Percentiles rank a stretch among this genome's conserved stretches.
Conservation (phyloP, 2,113 vertebrate species). For the Laticauda laticaudata region DNA sequence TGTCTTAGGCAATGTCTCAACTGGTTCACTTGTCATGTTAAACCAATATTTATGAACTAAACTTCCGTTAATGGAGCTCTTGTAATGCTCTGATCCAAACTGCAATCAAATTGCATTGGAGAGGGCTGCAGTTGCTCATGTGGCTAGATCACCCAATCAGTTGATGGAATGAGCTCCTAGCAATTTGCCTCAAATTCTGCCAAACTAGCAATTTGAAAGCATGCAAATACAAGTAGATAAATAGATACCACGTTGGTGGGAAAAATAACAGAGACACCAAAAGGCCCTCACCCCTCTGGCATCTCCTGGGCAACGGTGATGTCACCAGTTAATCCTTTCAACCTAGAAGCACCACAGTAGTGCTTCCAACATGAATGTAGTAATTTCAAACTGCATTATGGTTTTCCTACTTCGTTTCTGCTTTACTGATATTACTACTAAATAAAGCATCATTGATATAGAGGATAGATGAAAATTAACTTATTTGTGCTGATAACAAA, state of each 20-base stretch:
- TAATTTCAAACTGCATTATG: neutral
- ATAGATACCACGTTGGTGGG: neutral
- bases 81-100: neutral
- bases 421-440: neutral
- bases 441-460: neutral
- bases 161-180: neutral
- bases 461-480: neutral
- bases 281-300: no score
- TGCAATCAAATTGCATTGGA: neutral
- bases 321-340: neutral
- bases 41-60: neutral
- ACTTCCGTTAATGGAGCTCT: neutral
- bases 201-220: neutral
- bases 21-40: neutral
- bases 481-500: neutral
- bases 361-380: neutral
- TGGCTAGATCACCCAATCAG: no score
- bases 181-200: neutral
- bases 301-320: neutral
- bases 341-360: neutral
- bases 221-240: neutral
- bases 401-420: neutral
- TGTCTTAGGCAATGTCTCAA: neutral
- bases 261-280: neutral
- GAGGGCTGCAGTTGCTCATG: no score